Percentiles rank a stretch among this genome's conserved stretches.
These are phyloP conservation scores for Thysanoteuthis rhombus DNA, from an alignment of 2,888 invertebrate species.

Conservation along the genomic window DNA sequence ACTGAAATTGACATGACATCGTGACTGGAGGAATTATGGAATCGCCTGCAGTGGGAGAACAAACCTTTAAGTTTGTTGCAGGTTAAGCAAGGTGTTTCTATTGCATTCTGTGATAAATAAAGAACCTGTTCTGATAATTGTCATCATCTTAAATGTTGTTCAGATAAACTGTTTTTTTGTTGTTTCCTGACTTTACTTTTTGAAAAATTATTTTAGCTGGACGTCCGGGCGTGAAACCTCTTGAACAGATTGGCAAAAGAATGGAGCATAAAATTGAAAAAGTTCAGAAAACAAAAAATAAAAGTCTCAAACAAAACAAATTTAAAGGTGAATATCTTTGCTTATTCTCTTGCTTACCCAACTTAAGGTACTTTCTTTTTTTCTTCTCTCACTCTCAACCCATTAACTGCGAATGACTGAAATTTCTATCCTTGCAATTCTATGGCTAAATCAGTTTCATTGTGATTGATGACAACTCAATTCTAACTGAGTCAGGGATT, in stretches of 20 bases:
- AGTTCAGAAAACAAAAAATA: not conserved
- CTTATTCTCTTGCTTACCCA: not conserved
- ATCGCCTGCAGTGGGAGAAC: too few species aligned
- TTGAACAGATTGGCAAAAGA: conserved; percentile 73
- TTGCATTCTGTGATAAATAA: too few species aligned
- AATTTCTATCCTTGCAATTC: too few species aligned
- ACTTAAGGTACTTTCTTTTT: not conserved
- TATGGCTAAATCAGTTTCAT: too few species aligned
- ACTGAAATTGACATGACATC: too few species aligned
- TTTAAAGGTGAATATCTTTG: not conserved
- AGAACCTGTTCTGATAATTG: too few species aligned
- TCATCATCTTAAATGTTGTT: not conserved
- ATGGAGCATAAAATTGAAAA: conserved; percentile 71
- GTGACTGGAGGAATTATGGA: too few species aligned
- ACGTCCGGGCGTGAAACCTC: conserved; percentile 72
- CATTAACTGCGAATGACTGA: too few species aligned
- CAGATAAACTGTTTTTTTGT: not conserved
- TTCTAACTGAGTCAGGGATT: too few species aligned
- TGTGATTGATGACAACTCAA: too few species aligned
- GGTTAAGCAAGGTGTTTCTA: too few species aligned
- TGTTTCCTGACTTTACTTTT: not conserved
- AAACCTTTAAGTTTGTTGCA: too few species aligned
- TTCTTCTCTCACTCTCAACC: not conserved
- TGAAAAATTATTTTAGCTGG: conserved; percentile 59
- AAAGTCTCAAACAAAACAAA: conserved; percentile 25